Percentiles rank a stretch among this genome's conserved stretches.
Evolutionary conservation across 2,113 vertebrate species (phyloP).

Genomic region (Larimichthys polyactis): DNA sequence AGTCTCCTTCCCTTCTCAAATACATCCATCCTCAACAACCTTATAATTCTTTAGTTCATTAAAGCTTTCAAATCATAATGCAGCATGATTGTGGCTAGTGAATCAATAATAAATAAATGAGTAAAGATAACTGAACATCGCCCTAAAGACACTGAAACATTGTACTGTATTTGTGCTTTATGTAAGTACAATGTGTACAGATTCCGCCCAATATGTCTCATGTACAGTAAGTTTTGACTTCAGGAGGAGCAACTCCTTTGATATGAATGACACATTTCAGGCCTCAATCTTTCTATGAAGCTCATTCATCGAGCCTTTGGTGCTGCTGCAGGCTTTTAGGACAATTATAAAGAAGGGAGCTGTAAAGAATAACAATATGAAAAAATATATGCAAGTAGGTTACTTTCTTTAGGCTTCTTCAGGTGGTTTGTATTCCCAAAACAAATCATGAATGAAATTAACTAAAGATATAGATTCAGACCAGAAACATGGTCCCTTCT

Average conservation of each 20-base stretch:
- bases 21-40: background rate
- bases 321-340: constrained; percentile 35
- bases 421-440: constrained; percentile 32
- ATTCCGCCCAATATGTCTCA: background rate
- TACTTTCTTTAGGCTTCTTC: constrained; percentile 18
- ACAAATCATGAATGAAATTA: background rate
- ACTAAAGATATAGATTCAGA: background rate
- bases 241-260: background rate
- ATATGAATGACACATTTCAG: constrained; percentile 27
- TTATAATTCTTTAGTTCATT: background rate
- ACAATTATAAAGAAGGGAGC: constrained; percentile 28
- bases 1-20: background rate
- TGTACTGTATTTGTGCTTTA: background rate
- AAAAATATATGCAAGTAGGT: constrained; percentile 31
- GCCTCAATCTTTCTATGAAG: constrained; percentile 44
- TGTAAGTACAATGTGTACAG: background rate
- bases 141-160: background rate
- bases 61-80: background rate
- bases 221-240: background rate
- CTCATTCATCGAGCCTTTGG: constrained; percentile 13
- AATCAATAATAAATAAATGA: background rate
- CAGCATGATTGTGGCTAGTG: background rate
- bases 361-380: constrained; percentile 43
- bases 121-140: background rate
- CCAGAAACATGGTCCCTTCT: background rate